Conservation (phyloP, 1,140 invertebrate genomes). For the Trichogramma pretiosum region DNA sequence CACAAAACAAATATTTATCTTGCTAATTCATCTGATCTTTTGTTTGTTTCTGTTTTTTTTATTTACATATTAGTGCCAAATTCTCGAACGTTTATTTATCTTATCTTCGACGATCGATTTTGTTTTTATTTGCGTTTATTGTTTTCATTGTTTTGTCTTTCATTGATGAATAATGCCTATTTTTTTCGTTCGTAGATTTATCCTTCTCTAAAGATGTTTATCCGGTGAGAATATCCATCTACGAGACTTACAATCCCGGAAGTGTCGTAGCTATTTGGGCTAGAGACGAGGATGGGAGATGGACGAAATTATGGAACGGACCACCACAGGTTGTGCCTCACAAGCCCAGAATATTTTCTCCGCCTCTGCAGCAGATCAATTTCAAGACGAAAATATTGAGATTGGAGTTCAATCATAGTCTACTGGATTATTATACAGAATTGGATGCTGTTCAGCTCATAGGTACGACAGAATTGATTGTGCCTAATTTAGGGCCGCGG, state of each 20-base stretch:
- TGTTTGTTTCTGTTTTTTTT: not conserved
- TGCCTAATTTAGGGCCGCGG: slow-evolving; percentile 31
- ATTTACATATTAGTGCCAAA: no score
- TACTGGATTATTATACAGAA: slow-evolving; percentile 79
- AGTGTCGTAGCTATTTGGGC: slow-evolving; percentile 77
- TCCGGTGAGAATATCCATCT: slow-evolving; percentile 68
- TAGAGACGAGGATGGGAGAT: slow-evolving; percentile 47
- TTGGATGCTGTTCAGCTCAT: slow-evolving; percentile 73
- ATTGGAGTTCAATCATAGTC: slow-evolving; percentile 75
- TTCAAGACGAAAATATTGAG: slow-evolving; percentile 41
- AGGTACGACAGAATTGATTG: slow-evolving; percentile 45
- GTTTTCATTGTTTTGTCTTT: not conserved
- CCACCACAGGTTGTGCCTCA: slow-evolving; percentile 53
- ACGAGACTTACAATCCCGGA: slow-evolving; percentile 86
- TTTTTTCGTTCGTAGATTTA: slow-evolving; percentile 50
- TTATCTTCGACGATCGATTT: no score
- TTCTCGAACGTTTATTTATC: no score
- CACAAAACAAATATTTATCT: no score
- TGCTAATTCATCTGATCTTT: not conserved
- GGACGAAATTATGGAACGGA: slow-evolving; percentile 72
- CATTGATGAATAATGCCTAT: slow-evolving; percentile 11
- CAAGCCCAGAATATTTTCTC: slow-evolving; percentile 66
- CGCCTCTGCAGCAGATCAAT: slow-evolving; percentile 47
- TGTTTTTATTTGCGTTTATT: not conserved
- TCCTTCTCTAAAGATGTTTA: slow-evolving; percentile 67